Evolutionary conservation across 1,140 invertebrate genomes (phyloP), one percentile per base, ranked within the genome.

Genomic region (Chironomus striatipennis): DNA sequence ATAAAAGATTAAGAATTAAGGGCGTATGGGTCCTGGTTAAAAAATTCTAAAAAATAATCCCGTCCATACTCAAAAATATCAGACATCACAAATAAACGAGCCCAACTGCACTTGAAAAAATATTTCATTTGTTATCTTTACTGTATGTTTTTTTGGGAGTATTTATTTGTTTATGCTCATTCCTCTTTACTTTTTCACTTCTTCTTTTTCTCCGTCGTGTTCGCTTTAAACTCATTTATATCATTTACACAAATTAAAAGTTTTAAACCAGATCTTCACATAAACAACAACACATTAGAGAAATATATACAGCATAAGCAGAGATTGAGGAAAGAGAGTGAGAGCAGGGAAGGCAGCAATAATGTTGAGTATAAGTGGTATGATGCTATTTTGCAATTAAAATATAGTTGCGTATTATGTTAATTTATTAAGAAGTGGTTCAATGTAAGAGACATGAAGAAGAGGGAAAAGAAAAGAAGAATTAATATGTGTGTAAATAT

Each of bases 341-440:
- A 34, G 24, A 34, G 24, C 24, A 34, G n/a, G n/a, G n/a, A n/a
- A n/a, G n/a, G 24, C 24, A 34, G 5, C 5, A 34, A 34, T 34
- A 34, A 34, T 57, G 47, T 57, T 12, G 47, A 12, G 47, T 57
- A 57, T 57, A 57, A 57, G n/a, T 57, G 12, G n/a, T 57, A 57
- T 57, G 47, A 21, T 21, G 65, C 65, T 70, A 70, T 18, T 70
- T 70, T 70, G 47, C 18, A 70, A 70, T 70, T 70, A 18, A 17
- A 70, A 70, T 18, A 70, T 70, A 57, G 24, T 34, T 57, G 47
- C 47, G 65, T 70, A 70, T 70, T 20, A 70, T 70, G 65, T 20
- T 18, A 70, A 21, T 20, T 70, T 67, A 18, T 70, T 70, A 70
- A 20, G 20, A 70, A 21, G 18, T 67, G 18, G 15, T 47, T 47